Conservation (phyloP, 2,797 vertebrate genomes). For the Clarias platycephalus region DNA sequence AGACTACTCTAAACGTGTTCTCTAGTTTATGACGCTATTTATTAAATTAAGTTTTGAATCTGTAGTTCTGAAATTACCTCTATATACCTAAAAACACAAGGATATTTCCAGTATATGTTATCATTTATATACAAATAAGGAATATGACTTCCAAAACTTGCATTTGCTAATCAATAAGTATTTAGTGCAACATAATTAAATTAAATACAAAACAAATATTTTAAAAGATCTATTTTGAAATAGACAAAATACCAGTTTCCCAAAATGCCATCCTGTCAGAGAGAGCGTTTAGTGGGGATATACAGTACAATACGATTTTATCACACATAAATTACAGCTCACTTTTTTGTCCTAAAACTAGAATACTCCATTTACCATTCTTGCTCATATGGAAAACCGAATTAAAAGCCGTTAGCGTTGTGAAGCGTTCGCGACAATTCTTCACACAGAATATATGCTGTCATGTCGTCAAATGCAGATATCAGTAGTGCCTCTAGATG, state of each 20-base stretch:
- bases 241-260: background rate
- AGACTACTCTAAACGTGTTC: background rate
- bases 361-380: background rate
- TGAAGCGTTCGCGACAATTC: background rate
- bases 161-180: background rate
- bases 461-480: background rate
- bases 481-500: background rate
- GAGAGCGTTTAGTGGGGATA: background rate
- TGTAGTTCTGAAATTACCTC: background rate
- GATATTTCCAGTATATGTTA: background rate
- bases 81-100: background rate
- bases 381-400: background rate
- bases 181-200: background rate
- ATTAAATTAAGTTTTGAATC: background rate
- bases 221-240: background rate
- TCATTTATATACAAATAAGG: background rate
- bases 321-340: background rate
- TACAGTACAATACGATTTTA: background rate
- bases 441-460: background rate
- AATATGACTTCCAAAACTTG: background rate
- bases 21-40: background rate
- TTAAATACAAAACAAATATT: background rate
- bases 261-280: background rate
- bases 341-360: background rate
- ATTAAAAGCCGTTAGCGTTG: background rate